phyloP scores from a whole-genome alignment of 2,888 invertebrate genomes.

The Hyposoter dolosus region DNA sequence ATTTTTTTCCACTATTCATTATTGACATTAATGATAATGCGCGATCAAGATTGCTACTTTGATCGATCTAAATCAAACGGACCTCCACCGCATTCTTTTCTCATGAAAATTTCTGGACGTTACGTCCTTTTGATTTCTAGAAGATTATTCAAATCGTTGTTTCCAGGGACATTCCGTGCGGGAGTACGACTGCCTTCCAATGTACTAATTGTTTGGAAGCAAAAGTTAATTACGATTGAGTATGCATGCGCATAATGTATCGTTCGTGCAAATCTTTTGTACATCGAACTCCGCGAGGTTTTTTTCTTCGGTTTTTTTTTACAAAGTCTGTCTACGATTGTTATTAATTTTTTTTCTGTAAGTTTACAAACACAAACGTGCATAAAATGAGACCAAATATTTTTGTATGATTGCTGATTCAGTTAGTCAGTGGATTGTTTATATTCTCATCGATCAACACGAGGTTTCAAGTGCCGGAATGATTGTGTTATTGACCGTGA shows the following conservation, averaged over 20 bases:
- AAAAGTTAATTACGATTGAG: neutral
- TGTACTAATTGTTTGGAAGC: neutral
- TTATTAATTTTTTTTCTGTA: neutral
- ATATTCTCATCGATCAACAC: neutral
- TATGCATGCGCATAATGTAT: neutral
- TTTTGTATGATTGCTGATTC: neutral
- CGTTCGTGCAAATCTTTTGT: slow-evolving; percentile 5
- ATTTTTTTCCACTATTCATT: slow-evolving; percentile 48
- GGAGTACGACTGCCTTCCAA: no score
- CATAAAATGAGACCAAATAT: neutral
- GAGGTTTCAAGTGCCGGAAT: neutral
- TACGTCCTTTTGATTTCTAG: slow-evolving; percentile 12
- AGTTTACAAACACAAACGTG: neutral
- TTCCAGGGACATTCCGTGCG: neutral
- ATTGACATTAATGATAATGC: slow-evolving; percentile 63
- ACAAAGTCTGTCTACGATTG: no score
- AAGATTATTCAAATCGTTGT: neutral
- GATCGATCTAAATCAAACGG: slow-evolving; percentile 15
- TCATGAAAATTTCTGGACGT: neutral
- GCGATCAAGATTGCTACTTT: slow-evolving; percentile 17
- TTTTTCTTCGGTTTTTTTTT: neutral
- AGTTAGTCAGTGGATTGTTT: neutral
- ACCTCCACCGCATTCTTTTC: neutral
- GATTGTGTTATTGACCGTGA: slow-evolving; percentile 51
- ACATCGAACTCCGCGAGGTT: neutral